These are phyloP conservation scores for Pomatorhinus ruficollis DNA, from an alignment of 2,113 vertebrate species.

Conservation along the genomic window DNA sequence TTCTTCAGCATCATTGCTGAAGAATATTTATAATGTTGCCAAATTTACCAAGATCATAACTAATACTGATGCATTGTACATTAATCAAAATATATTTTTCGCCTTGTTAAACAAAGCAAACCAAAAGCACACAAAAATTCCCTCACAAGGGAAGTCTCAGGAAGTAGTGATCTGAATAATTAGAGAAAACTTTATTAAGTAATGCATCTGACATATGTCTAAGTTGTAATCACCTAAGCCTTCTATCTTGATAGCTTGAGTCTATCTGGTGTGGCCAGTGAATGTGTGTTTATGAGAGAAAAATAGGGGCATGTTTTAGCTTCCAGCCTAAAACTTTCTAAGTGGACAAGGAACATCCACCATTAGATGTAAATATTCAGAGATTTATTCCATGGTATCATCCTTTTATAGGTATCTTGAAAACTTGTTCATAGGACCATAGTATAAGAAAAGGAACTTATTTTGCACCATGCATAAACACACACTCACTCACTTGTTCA, in stretches of 20 bases:
- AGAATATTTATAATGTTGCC: not conserved
- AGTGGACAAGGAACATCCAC: not conserved
- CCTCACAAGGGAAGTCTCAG: not conserved
- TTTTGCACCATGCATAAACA: not conserved
- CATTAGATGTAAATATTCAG: not conserved
- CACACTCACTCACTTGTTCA: not conserved
- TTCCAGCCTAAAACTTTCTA: not conserved
- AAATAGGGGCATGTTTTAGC: not conserved
- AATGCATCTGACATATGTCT: rapidly evolving
- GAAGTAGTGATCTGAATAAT: not conserved
- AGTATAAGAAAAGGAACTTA: no score
- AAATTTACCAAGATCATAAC: not conserved
- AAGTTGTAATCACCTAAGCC: not conserved
- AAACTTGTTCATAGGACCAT: no score
- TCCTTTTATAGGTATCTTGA: no score
- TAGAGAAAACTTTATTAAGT: not conserved
- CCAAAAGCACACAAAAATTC: not conserved
- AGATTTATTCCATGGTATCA: not conserved
- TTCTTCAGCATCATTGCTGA: not conserved
- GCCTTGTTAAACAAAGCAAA: not conserved
- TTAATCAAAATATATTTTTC: not conserved
- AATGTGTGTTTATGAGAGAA: not conserved
- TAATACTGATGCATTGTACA: not conserved
- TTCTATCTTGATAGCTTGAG: not conserved
- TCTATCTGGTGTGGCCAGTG: rapidly evolving